Evolutionary conservation across 2,888 invertebrate species (phyloP).

Genomic region (Dermolepida albohirtum): DNA sequence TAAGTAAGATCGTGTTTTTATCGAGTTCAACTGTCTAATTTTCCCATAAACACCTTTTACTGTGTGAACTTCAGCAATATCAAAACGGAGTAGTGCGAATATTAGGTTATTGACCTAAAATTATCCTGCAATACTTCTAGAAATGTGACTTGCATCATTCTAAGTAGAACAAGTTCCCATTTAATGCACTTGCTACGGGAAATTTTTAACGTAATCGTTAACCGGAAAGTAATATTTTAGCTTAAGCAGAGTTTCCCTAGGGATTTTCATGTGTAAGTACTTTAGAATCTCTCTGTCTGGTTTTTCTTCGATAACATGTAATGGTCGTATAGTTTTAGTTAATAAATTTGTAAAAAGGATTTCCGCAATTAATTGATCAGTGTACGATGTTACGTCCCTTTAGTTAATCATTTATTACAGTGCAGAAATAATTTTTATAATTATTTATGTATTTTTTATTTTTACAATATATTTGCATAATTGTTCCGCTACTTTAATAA

Average conservation of each 20-base stretch:
- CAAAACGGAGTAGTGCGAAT: not conserved
- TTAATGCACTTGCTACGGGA: not conserved
- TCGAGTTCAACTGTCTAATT: too few relatives aligned
- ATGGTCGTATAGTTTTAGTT: conserved; percentile 6
- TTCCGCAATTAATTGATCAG: conserved; percentile 9
- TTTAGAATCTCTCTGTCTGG: not conserved
- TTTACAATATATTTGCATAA: too few relatives aligned
- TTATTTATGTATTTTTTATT: too few relatives aligned
- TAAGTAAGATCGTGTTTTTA: too few relatives aligned
- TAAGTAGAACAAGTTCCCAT: not conserved
- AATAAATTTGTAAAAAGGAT: conserved; percentile 12
- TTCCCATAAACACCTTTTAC: too few relatives aligned
- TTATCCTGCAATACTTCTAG: not conserved
- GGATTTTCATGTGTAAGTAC: conserved; percentile 2
- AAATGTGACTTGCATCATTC: too few relatives aligned
- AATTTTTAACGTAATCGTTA: not conserved
- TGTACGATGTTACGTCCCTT: too few relatives aligned
- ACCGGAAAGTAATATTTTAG: conserved; percentile 15
- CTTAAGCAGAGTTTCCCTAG: not conserved
- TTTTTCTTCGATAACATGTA: not conserved
- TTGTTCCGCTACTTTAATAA: too few relatives aligned
- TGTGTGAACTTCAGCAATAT: too few relatives aligned
- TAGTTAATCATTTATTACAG: too few relatives aligned
- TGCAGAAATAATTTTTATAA: too few relatives aligned
- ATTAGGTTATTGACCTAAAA: conserved; percentile 23